Conservation (phyloP, 2,888 invertebrate genomes). For the Drosophila peninsularis region DNA sequence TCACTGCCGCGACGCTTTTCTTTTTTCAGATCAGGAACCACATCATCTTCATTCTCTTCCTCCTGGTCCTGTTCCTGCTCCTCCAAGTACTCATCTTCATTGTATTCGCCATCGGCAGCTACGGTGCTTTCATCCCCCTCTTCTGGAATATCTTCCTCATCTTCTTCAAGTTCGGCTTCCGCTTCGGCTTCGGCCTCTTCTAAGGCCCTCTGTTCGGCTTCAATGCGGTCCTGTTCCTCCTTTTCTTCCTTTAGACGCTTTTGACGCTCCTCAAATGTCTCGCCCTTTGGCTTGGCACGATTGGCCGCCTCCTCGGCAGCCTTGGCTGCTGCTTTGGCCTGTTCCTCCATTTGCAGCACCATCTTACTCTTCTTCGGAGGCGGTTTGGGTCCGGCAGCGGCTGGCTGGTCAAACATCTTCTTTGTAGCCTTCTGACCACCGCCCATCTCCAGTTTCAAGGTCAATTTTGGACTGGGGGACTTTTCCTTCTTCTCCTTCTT, state of each 20-base stretch:
- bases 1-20: conserved; percentile 80
- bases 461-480: conserved; percentile 82
- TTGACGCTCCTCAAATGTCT: conserved; percentile 82
- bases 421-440: conserved; percentile 83
- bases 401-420: conserved; percentile 83
- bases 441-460: conserved; percentile 83
- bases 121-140: conserved; percentile 65
- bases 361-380: conserved; percentile 84
- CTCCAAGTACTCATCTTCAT: conserved; percentile 55
- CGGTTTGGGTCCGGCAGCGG: conserved; percentile 80
- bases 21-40: conserved; percentile 64
- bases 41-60: conserved; percentile 67
- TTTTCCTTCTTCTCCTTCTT: conserved; percentile 83
- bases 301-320: conserved; percentile 82
- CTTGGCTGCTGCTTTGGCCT: conserved; percentile 83
- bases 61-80: conserved; percentile 51
- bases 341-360: conserved; percentile 83
- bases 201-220: conserved; percentile 79
- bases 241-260: conserved; percentile 82
- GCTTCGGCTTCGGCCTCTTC: conserved; percentile 80
- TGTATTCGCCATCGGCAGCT: conserved; percentile 72
- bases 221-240: conserved; percentile 80
- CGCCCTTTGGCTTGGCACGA: conserved; percentile 81
- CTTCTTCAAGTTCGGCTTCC: conserved; percentile 66
- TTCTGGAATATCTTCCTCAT: conserved; percentile 68